Base-by-base conservation (phyloP, 2,797 vertebrate species). In the Microctenopoma lineatum region DNA sequence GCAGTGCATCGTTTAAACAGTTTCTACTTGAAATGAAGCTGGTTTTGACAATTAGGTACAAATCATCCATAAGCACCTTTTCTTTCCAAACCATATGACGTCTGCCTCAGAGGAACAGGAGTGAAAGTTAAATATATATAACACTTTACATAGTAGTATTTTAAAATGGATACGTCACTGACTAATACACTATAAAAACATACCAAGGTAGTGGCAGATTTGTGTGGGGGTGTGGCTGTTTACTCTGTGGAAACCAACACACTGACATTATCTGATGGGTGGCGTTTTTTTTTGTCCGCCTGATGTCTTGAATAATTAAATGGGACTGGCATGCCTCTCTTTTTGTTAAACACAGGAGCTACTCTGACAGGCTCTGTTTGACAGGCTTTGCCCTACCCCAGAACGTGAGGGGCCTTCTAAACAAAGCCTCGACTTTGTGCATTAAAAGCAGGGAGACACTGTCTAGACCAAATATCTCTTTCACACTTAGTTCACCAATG, bases 261-360 rank as follows among this genome's bases (percentile, higher is more conserved):
- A 34, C 74, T 76, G 77, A 89, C 77, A 88, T 87, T 81, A 91
- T 92, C 81, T 76, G 81, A 87, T 88, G 72, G 81, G 58, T 78
- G 57, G n/a, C 21, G 27, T 81, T 80, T 83, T 63, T 73, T 69
- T 84, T 77, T 75, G 59, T 74, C 60, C 62, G 77, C 80, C 75
- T 50, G 56, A 77, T 80, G 76, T 89, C 83, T 83, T 93, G 84
- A 92, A 93, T 93, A 90, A 93, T 92, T 91, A 86, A 91, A 84
- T 77, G 58, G 68, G 47, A 90, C 88, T 16, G 44, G 65, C 47
- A 2, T 72, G 80, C 79, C 77, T 45, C 68, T 84, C 58, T 85
- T 89, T 85, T 81, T 85, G 84, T 86, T 75, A 72, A 88, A 86
- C 72, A 82, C 62, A 70, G 83, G 79, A 67, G 83, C 50, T 75